phyloP scores from a whole-genome alignment of 2,888 invertebrate species.

The Drosophila paramelanica region DNA sequence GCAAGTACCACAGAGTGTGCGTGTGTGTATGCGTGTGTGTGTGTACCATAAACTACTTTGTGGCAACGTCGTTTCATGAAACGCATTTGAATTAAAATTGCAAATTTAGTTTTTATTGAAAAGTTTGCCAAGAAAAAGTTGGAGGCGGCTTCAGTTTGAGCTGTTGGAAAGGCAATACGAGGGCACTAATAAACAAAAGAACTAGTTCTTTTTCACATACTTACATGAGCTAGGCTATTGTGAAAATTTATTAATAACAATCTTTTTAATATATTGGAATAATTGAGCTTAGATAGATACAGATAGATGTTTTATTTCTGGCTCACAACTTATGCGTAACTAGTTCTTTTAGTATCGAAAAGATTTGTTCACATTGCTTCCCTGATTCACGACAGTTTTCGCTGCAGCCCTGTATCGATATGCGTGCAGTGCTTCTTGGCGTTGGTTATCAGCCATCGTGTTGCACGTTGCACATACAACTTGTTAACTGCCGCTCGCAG shows the following conservation, averaged over 20 bases:
- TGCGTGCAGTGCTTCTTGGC: slow-evolving; percentile 32
- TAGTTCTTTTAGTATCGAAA: background rate
- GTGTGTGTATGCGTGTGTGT: slow-evolving; percentile 16
- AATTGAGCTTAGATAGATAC: background rate
- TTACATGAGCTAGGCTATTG: too few species aligned
- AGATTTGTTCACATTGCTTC: background rate
- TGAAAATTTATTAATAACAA: too few species aligned
- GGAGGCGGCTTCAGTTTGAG: slow-evolving; percentile 13
- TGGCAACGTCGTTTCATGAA: slow-evolving; percentile 13
- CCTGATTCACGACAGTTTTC: background rate
- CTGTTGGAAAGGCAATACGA: slow-evolving; percentile 25
- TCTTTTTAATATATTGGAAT: too few species aligned
- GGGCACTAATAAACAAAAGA: slow-evolving; percentile 28
- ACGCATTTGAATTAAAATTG: slow-evolving; percentile 42
- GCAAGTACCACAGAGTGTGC: background rate
- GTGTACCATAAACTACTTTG: slow-evolving; percentile 11
- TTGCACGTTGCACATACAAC: slow-evolving; percentile 68
- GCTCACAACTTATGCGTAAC: background rate
- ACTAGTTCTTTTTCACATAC: slow-evolving; percentile 11
- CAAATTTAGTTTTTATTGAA: slow-evolving; percentile 39
- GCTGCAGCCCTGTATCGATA: slow-evolving; percentile 38
- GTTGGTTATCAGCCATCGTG: slow-evolving; percentile 50
- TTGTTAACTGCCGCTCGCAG: slow-evolving; percentile 35
- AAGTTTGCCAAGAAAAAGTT: slow-evolving; percentile 31
- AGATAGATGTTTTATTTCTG: background rate